Conservation (phyloP, 1,140 invertebrate genomes). For the Philopotamus ludificatus region DNA sequence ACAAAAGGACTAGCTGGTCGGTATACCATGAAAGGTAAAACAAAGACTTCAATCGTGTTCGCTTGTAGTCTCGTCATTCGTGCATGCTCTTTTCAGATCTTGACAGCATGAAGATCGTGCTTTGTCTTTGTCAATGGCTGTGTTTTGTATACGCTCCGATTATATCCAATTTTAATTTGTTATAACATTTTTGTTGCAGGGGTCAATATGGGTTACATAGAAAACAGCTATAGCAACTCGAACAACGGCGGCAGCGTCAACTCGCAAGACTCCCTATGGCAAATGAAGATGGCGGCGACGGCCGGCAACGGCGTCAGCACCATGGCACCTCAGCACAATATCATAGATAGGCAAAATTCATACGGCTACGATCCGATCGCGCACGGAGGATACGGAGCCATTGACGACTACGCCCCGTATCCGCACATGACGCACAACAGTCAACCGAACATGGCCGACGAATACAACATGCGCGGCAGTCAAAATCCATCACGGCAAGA, state of each 20-base stretch:
- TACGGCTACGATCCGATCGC: slow-evolving; percentile 75
- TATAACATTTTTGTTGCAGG: slow-evolving; percentile 52
- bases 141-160: no score
- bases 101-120: slow-evolving; percentile 20
- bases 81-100: slow-evolving; percentile 32
- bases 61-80: slow-evolving; percentile 39
- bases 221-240: slow-evolving; percentile 88
- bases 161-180: not conserved
- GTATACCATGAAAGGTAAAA: slow-evolving; percentile 49
- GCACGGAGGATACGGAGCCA: slow-evolving; percentile 77
- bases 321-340: slow-evolving; percentile 56
- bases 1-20: slow-evolving; percentile 50
- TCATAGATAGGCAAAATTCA: slow-evolving; percentile 62
- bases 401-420: slow-evolving; percentile 84
- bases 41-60: slow-evolving; percentile 28
- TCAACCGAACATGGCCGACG: slow-evolving; percentile 61
- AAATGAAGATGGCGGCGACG: slow-evolving; percentile 82
- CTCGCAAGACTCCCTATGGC: slow-evolving; percentile 93
- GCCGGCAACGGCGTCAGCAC: slow-evolving; percentile 62
- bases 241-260: slow-evolving; percentile 91
- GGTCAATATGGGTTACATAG: slow-evolving; percentile 85
- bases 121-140: not conserved
- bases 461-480: slow-evolving; percentile 69
- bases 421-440: slow-evolving; percentile 70
- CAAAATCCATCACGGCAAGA: slow-evolving; percentile 81